phyloP scores from a whole-genome alignment of 37 sponge, comb jelly and placozoan genomes.

The Spongilla lacustris region DNA sequence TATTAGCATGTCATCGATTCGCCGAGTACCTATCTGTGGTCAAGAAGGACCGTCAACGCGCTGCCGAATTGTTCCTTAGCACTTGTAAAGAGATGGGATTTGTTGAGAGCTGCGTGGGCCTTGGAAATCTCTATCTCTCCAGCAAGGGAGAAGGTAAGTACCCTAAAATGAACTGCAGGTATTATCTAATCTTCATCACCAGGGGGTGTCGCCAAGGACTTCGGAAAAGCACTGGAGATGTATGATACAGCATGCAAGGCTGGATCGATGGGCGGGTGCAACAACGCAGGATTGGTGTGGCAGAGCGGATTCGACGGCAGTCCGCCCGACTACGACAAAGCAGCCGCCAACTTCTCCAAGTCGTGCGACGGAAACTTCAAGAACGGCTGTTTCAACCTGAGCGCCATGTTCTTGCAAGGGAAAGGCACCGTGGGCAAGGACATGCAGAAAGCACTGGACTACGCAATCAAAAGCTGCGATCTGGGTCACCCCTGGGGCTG shows the following conservation, averaged over 20 bases:
- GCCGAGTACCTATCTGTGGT: conserved; percentile 32
- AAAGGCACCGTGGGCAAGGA: conserved; percentile 11
- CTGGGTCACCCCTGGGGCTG: conserved; percentile 67
- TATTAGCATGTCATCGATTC: conserved; percentile 25
- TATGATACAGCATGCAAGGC: conserved; percentile 20
- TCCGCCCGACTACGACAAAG: conserved; percentile 12
- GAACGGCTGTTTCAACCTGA: conserved; percentile 68
- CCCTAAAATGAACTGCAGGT: neutral
- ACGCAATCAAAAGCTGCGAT: conserved; percentile 43
- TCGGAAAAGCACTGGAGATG: conserved; percentile 36
- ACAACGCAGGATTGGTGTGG: conserved; percentile 63
- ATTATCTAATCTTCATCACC: neutral
- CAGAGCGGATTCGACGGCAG: conserved; percentile 8
- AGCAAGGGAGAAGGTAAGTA: conserved; percentile 23
- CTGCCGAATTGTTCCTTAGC: conserved; percentile 10
- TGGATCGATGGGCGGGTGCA: conserved; percentile 52
- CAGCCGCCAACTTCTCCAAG: conserved; percentile 12
- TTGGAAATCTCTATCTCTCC: conserved; percentile 46
- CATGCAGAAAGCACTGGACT: conserved; percentile 62
- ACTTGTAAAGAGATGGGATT: conserved; percentile 30
- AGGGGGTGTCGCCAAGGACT: conserved; percentile 15
- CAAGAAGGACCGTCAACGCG: conserved; percentile 29
- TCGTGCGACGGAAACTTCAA: conserved; percentile 39
- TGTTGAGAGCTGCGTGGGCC: conserved; percentile 56
- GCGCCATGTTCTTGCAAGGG: conserved; percentile 45